Evolutionary conservation across 1,140 invertebrate genomes (phyloP).

Genomic region (Macrostomum lignano): DNA sequence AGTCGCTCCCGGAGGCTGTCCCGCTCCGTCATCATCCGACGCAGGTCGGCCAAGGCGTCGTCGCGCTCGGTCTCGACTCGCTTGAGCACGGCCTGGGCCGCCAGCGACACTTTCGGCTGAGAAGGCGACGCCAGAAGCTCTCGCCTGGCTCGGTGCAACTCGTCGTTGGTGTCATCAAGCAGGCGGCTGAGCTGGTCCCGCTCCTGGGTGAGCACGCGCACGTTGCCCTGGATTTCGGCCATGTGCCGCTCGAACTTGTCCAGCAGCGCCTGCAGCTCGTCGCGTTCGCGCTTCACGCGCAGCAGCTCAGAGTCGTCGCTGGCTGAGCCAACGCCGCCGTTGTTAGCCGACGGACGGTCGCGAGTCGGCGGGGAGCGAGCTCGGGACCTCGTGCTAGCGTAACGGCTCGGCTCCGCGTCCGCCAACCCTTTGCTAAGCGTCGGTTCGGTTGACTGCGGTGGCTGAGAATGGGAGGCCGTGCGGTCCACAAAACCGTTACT

Average conservation of each 20-base stretch:
- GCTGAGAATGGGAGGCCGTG: no score
- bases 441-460: no score
- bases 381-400: no score
- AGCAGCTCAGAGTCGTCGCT: no score
- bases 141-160: constrained; percentile 16
- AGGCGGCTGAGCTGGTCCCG: constrained; percentile 21
- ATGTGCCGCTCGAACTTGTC: constrained; percentile 28
- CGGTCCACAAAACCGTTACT: no score
- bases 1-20: constrained; percentile 23
- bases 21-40: constrained; percentile 19
- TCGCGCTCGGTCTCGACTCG: constrained; percentile 25
- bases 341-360: no score
- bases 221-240: constrained; percentile 27
- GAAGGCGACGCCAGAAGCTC: constrained; percentile 20
- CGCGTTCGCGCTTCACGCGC: constrained; percentile 18
- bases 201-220: constrained; percentile 23
- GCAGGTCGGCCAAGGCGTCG: constrained; percentile 18
- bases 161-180: constrained; percentile 27
- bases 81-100: constrained; percentile 23
- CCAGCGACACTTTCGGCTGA: no score
- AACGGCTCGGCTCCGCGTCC: no score
- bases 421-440: no score
- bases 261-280: constrained; percentile 21
- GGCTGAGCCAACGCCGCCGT: no score
- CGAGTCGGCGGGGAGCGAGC: no score